Evolutionary conservation across 2,113 vertebrate genomes (phyloP), one percentile per base, ranked within the genome.

Genomic region (Catharus fuscescens): DNA sequence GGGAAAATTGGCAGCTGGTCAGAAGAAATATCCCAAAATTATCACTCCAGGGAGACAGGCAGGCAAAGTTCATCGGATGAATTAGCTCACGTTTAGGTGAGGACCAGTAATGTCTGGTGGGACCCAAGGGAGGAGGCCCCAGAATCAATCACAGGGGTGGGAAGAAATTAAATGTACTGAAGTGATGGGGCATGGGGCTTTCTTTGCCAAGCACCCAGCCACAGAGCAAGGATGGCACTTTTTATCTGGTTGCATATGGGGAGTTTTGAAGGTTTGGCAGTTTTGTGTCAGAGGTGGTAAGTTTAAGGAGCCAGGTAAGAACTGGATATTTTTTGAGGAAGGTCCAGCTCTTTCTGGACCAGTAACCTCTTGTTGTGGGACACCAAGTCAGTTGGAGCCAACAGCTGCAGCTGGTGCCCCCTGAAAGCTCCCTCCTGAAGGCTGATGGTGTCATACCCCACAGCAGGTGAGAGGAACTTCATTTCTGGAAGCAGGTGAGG

Each of bases 31-130:
- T 42, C 16, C 6, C 26, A 44, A 78, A 59, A 60, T 61, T 57
- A n/a, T 38, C 11, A 21, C 0, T 42, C 56, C 32, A 14, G 4
- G 32, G 50, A 65, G 56, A 36, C 11, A 7, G 6, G 11, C 23
- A 47, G 50, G 31, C 10, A 38, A 65, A 82, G 8, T 61, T 70
- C 13, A 56, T 25, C 65, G 36, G 31, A 50, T 61, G 6, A 53
- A 70, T 70, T 57, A 66, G 21, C 9, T 3, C 42, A 42, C 1
- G 5, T 20, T 8, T 12, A 29, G 17, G 47, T 79, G n/a, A 74
- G 12, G 42, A 66, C 12, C 18, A 70, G 19, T 23, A 1, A 0
- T 1, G 2, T 13, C 25, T 50, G 9, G 12, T 8, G 8, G 21
- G 9, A 13, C 44, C 38, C 42, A 23, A 34, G 24, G 29, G 17